Conservation (phyloP, 2,797 vertebrate species). For the Adrianichthys oophorus region DNA sequence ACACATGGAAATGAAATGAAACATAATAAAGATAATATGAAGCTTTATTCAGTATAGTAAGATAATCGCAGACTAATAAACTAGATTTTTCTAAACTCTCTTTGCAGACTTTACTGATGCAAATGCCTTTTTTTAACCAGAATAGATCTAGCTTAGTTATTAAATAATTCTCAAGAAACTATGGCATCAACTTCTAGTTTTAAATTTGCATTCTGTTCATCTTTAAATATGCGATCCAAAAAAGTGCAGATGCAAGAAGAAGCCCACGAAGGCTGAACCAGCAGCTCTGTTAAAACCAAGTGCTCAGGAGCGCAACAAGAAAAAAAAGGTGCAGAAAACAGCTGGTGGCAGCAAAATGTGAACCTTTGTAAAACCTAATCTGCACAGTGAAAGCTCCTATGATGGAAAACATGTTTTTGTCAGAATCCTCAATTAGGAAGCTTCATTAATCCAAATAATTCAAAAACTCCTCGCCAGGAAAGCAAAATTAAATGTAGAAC, state of each 20-base stretch:
- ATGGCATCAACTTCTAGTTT: not conserved
- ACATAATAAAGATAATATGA: not conserved
- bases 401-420: too few species aligned
- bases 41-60: too few species aligned
- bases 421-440: not conserved
- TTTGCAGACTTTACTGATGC: too few species aligned
- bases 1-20: too few species aligned
- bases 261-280: not conserved
- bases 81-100: too few species aligned
- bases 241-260: not conserved
- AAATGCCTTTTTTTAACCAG: too few species aligned
- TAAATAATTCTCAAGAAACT: not conserved
- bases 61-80: too few species aligned
- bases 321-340: not conserved
- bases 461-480: too few species aligned
- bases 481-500: too few species aligned
- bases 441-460: not conserved
- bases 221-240: not conserved
- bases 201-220: not conserved
- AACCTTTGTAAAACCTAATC: not conserved
- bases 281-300: not conserved
- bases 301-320: not conserved
- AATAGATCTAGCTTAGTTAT: too few species aligned
- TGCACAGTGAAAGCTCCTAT: too few species aligned
- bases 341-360: not conserved